Evolutionary conservation across 2,113 vertebrate genomes (phyloP).

Genomic region (Macroglossus sobrinus): DNA sequence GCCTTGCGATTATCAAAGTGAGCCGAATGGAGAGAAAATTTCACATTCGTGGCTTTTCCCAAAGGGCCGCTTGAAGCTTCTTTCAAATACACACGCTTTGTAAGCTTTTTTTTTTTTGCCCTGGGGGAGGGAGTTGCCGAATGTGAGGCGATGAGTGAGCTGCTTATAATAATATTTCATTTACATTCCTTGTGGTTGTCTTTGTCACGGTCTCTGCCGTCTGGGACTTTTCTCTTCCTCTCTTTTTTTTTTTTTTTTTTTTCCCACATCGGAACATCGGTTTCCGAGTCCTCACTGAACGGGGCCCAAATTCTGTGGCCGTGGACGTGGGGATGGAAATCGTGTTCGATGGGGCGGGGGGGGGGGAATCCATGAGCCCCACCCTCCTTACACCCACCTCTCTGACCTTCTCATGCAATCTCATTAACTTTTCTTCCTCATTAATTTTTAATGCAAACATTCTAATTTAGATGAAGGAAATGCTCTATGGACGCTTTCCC

Average conservation of each 20-base stretch:
- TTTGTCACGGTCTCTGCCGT: conserved; percentile 11
- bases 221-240: not conserved
- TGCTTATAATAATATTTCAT: conserved; percentile 31
- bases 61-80: not conserved
- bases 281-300: not conserved
- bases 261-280: not conserved
- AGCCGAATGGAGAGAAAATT: not conserved
- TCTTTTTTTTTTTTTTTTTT: not conserved
- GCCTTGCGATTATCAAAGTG: not conserved
- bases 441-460: conserved; percentile 34
- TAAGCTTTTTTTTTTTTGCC: conserved; percentile 16
- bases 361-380: not conserved
- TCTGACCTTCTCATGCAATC: not conserved
- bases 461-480: conserved; percentile 3
- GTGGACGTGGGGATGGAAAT: rapidly evolving
- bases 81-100: not conserved
- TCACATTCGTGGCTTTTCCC: not conserved
- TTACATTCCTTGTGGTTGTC: conserved; percentile 50
- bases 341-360: rapidly evolving
- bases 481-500: not conserved
- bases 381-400: not conserved
- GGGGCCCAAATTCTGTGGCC: not conserved
- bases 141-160: conserved; percentile 15
- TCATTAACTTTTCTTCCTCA: not conserved
- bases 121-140: not conserved